phyloP scores from a whole-genome alignment of 2,113 vertebrate species.

The Pollachius pollachius region DNA sequence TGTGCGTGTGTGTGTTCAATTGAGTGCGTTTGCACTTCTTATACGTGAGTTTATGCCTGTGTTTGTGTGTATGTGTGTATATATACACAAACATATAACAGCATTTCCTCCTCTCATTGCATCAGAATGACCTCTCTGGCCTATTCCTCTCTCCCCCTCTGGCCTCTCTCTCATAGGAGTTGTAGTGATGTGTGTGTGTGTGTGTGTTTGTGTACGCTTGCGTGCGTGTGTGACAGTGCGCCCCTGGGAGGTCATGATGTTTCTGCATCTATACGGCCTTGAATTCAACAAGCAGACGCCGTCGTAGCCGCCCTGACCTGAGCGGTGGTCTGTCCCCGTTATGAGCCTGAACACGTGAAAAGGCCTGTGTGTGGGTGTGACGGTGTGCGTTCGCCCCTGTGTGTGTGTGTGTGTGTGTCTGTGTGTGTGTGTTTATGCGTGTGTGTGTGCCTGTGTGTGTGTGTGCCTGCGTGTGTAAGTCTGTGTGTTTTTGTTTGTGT shows the following conservation, averaged over 20 bases:
- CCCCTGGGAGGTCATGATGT: too few relatives aligned
- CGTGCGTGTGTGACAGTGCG: constrained; percentile 1
- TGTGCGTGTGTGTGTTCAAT: background rate
- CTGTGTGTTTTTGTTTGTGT: background rate
- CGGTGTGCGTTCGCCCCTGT: background rate
- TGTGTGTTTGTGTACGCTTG: constrained; percentile 8
- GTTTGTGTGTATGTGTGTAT: constrained; percentile 13
- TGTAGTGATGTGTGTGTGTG: constrained; percentile 2
- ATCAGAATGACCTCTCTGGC: constrained; percentile 30
- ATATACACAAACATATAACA: too few relatives aligned
- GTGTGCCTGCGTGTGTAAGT: background rate
- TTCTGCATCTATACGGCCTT: too few relatives aligned
- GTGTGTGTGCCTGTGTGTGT: constrained; percentile 1
- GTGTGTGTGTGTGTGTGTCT: background rate
- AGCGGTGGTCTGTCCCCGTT: too few relatives aligned
- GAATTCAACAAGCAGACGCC: too few relatives aligned
- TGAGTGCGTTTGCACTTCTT: background rate
- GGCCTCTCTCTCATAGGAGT: background rate
- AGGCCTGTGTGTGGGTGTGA: background rate
- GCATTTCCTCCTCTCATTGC: constrained; percentile 52
- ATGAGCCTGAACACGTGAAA: too few relatives aligned
- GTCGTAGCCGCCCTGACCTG: too few relatives aligned
- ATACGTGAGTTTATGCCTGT: too few relatives aligned
- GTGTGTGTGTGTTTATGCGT: background rate
- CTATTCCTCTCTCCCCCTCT: constrained; percentile 8